Evolutionary conservation across 2,797 vertebrate genomes (phyloP), one percentile per base, ranked within the genome.

Genomic region (Pogoniulus pusillus): DNA sequence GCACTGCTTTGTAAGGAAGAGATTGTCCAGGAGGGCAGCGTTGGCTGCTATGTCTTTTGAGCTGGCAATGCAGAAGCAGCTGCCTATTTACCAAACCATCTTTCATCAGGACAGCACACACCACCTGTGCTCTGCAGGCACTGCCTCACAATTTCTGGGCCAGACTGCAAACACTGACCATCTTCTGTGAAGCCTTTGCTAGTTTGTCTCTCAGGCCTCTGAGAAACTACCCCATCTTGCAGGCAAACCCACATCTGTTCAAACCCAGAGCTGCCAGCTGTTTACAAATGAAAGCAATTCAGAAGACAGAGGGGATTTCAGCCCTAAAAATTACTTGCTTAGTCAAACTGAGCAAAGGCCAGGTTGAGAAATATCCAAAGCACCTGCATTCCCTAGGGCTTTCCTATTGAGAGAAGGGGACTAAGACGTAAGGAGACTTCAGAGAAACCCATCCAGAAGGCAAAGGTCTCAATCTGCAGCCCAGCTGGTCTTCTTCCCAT

Each of bases 191-290:
- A 81, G 70, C 58, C 54, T 69, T 59, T 29, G 16, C 51, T 71
- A 49, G 12, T 69, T 59, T 37, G 55, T 51, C 7, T 57, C 60
- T 34, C 20, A 5, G 39, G 34, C 60, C 85, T 53, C 45, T 0
- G 37, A 90, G 85, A 34, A 41, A 26, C 71, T 26, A 65, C 32
- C 23, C 12, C 35, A 49, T 63, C 58, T 64, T 0, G 1, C 20
- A 15, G 39, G 72, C 71, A 84, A 84, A 65, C 9, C 24, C 35
- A 34, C 0, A 0, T 18, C 82, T 72, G 54, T 4, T 63, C 58
- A 68, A 18, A 57, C 39, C 53, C 82, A 41, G 22, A 66, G 66
- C 84, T 90, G 75, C 59, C 93, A 91, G 90, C 75, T 85, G 78
- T 57, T 63, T 26, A 24, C 8, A 6, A 85, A 35, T 27, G 65